A percentile compares a stretch with the other conserved stretches of the same genome.
Evolutionary conservation across 2,113 vertebrate species (phyloP).

Genomic region (Chiloscyllium plagiosum): DNA sequence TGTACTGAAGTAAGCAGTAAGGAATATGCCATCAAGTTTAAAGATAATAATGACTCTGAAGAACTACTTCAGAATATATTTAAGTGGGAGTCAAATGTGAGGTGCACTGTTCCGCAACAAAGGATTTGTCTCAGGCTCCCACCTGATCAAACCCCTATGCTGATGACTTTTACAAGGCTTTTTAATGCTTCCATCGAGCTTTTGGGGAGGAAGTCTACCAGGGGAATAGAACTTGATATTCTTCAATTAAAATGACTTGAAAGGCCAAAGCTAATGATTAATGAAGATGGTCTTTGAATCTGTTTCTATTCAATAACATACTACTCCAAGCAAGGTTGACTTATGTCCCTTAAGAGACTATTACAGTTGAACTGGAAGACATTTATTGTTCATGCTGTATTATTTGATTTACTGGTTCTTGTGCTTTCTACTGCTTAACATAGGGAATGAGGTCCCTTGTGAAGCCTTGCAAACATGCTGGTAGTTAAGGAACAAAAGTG

Average conservation of each 20-base stretch:
- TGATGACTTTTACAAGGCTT: not conserved
- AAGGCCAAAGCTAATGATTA: not conserved
- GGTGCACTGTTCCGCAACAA: not conserved
- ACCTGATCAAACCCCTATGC: not conserved
- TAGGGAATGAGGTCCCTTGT: not conserved
- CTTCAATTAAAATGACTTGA: not conserved
- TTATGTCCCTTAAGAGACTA: not conserved
- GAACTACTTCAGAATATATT: not conserved
- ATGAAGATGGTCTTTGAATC: not conserved
- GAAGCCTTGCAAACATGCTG: not conserved
- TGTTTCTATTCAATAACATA: not conserved
- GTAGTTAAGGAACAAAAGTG: not conserved
- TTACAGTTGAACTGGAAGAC: not conserved
- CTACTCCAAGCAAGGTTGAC: not conserved
- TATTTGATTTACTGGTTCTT: not conserved
- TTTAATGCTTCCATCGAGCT: not conserved
- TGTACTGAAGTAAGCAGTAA: not conserved
- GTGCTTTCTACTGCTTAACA: not conserved
- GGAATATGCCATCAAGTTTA: not conserved
- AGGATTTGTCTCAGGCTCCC: not conserved
- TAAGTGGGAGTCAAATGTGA: not conserved
- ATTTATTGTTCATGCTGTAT: not conserved
- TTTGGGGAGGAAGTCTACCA: not conserved
- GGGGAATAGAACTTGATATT: not conserved
- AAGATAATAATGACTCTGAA: not conserved